Conservation (phyloP, 2,113 vertebrate genomes). For the Clarias magur region DNA sequence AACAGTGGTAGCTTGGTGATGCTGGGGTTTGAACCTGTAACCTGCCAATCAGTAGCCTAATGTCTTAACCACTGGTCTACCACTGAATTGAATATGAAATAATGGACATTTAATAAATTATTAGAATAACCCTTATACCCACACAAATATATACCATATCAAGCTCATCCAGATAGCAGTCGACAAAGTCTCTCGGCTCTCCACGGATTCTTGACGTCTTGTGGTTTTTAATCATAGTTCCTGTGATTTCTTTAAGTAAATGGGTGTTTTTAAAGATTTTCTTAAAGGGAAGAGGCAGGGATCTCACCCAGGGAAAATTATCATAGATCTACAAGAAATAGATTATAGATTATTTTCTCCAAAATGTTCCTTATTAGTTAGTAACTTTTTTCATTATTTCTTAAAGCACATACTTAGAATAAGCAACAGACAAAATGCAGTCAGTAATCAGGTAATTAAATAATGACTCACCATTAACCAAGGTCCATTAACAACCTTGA, state of each 20-base stretch:
- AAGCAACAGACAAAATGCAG: neutral
- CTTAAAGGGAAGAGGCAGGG: constrained; percentile 56
- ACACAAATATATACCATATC: constrained; percentile 43
- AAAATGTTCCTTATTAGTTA: neutral
- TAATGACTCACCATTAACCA: no score
- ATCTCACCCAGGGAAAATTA: constrained; percentile 42
- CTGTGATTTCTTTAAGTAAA: constrained; percentile 19
- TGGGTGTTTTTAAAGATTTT: constrained; percentile 43
- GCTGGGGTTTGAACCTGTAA: no score
- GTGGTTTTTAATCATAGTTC: constrained; percentile 45
- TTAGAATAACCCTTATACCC: no score
- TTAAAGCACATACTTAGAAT: neutral
- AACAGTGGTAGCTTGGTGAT: no score
- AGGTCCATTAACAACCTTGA: no score
- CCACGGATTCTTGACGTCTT: constrained; percentile 46
- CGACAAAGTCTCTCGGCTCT: constrained; percentile 56
- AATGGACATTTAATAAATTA: neutral
- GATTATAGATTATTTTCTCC: neutral
- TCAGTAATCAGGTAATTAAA: no score
- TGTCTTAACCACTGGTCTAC: no score
- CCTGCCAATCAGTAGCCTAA: no score
- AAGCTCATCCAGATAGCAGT: constrained; percentile 64
- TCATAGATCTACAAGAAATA: constrained; percentile 48
- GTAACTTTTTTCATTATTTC: neutral
- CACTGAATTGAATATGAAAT: neutral